These are phyloP conservation scores for Sturmia bella DNA, from an alignment of 2,888 invertebrate genomes.

Conservation along the genomic window DNA sequence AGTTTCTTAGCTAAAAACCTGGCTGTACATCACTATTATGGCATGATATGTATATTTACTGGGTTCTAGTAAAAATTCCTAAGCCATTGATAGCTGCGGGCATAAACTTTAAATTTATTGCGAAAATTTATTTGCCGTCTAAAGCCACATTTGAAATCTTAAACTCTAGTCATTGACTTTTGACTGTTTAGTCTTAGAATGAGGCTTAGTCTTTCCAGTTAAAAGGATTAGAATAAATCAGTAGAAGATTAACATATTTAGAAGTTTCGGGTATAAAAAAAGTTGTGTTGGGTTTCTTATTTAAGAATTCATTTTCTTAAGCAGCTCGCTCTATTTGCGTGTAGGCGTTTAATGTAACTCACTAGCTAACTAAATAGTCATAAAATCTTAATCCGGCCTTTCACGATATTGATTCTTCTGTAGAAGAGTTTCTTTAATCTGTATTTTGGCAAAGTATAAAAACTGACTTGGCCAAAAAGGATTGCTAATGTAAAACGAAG, in stretches of 20 bases:
- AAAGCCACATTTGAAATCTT: slow-evolving; percentile 25
- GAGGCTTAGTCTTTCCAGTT: slow-evolving; percentile 79
- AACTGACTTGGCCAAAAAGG: slow-evolving; percentile 11
- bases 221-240: slow-evolving; percentile 73
- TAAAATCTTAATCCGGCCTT: background rate
- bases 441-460: background rate
- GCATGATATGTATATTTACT: too few species aligned
- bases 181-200: slow-evolving; percentile 78
- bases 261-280: slow-evolving; percentile 9
- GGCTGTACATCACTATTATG: too few species aligned
- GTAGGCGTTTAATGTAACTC: slow-evolving; percentile 70
- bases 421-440: background rate
- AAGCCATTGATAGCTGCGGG: background rate
- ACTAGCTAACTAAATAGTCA: slow-evolving; percentile 32
- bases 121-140: background rate
- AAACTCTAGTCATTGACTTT: slow-evolving; percentile 29
- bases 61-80: background rate
- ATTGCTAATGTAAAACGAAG: slow-evolving; percentile 70
- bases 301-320: slow-evolving; percentile 49
- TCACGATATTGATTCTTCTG: background rate
- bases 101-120: too few species aligned
- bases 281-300: background rate
- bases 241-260: slow-evolving; percentile 22
- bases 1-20: too few species aligned
- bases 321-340: slow-evolving; percentile 72